phyloP scores from a whole-genome alignment of 2,888 invertebrate genomes.

The Acleris cristana region DNA sequence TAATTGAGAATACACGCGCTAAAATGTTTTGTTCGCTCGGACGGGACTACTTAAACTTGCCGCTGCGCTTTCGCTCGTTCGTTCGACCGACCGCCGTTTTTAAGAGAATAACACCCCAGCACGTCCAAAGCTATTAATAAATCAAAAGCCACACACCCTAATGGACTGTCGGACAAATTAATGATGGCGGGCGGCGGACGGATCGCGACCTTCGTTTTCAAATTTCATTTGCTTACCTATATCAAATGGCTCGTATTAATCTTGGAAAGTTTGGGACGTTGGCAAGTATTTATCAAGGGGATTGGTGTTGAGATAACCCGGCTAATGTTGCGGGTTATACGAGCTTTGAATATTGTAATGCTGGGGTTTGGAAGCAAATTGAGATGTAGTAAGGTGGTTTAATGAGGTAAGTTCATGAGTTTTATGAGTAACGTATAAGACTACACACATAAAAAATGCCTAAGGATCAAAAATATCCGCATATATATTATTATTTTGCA shows the following conservation, averaged over 20 bases:
- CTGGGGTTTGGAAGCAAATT: neutral
- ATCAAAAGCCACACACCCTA: conserved; percentile 24
- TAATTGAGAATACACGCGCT: no score
- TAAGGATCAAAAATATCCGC: no score
- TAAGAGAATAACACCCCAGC: neutral
- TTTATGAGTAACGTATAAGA: no score
- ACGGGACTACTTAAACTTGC: no score
- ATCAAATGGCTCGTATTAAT: conserved; percentile 27
- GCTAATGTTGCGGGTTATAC: conserved; percentile 5
- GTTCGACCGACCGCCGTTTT: no score
- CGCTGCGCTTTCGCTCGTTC: no score
- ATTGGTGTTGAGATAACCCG: conserved; percentile 8
- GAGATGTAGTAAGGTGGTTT: no score
- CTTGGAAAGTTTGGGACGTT: conserved; percentile 12
- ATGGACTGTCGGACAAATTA: conserved; percentile 28
- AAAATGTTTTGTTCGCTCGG: no score
- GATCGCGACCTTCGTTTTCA: conserved; percentile 30
- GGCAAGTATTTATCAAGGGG: conserved; percentile 10
- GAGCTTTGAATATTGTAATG: neutral
- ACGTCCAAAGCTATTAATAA: conserved; percentile 11
- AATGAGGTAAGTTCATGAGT: no score
- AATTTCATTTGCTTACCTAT: conserved; percentile 32
- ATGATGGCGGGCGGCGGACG: conserved; percentile 25
- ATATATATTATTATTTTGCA: no score
- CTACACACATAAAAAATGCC: no score